Percentiles rank a stretch among this genome's conserved stretches.
phyloP scores from a whole-genome alignment of 1,140 invertebrate species.

The Metaphire vulgaris region DNA sequence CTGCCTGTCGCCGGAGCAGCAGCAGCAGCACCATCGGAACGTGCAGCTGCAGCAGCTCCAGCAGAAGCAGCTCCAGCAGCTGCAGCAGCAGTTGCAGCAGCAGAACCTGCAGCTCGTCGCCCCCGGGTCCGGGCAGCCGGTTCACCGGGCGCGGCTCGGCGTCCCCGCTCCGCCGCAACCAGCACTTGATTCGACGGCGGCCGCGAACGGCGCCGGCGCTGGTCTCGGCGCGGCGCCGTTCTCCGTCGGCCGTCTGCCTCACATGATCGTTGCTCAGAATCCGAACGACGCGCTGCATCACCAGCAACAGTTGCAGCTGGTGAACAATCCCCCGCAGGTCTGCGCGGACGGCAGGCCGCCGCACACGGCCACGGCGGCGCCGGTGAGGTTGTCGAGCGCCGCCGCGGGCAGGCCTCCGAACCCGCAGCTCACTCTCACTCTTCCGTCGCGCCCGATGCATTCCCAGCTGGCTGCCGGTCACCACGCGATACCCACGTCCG shows the following conservation, averaged over 20 bases:
- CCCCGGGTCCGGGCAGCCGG: neutral
- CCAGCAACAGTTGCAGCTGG: neutral
- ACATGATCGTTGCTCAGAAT: neutral
- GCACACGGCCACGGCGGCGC: too few relatives aligned
- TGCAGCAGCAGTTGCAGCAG: neutral
- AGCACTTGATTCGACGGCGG: neutral
- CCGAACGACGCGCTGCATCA: neutral
- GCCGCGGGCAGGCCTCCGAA: neutral
- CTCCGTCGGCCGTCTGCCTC: neutral
- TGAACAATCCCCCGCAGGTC: neutral
- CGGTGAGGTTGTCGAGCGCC: neutral
- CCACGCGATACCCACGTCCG: neutral
- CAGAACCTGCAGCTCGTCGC: constrained; percentile 1
- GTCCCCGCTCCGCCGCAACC: neutral
- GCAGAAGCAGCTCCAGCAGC: neutral
- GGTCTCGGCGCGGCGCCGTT: neutral
- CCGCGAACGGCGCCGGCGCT: too few relatives aligned
- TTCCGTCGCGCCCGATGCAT: neutral
- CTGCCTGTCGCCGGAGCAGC: too few relatives aligned
- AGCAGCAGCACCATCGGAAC: too few relatives aligned
- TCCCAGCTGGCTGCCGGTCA: neutral
- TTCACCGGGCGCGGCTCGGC: neutral
- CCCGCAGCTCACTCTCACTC: neutral
- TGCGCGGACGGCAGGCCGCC: neutral
- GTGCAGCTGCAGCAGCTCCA: neutral